phyloP scores from a whole-genome alignment of 1,140 invertebrate genomes.

The Ceratina australensis region DNA sequence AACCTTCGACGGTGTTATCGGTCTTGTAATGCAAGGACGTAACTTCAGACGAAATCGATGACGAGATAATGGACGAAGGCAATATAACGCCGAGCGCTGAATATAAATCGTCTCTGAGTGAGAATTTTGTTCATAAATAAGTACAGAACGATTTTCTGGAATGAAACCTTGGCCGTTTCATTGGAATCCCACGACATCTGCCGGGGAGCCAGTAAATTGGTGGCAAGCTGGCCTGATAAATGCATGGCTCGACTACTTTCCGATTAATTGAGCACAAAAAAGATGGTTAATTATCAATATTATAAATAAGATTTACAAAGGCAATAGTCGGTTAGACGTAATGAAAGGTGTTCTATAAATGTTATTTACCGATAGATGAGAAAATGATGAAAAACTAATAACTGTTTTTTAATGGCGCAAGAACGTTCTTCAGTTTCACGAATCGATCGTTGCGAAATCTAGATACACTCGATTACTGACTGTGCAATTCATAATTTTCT shows the following conservation, averaged over 20 bases:
- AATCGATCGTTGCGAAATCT: conserved; percentile 60
- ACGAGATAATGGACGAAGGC: conserved; percentile 39
- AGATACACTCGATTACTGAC: conserved; percentile 70
- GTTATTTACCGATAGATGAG: neutral
- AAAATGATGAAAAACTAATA: neutral
- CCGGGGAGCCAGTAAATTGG: conserved; percentile 17
- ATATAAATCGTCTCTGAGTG: conserved; percentile 28
- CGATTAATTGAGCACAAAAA: no score
- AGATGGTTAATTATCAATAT: no score
- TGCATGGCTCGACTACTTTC: neutral
- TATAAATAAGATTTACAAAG: no score
- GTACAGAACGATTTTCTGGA: neutral
- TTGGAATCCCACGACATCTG: conserved; percentile 49
- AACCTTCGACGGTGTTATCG: conserved; percentile 5
- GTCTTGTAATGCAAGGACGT: conserved; percentile 40
- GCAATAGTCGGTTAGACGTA: no score
- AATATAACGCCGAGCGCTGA: conserved; percentile 31
- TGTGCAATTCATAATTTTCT: conserved; percentile 71
- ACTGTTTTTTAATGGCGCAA: conserved; percentile 1
- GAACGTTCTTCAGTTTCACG: neutral
- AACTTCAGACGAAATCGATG: conserved; percentile 47
- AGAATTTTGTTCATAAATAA: conserved; percentile 11
- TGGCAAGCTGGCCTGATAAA: conserved; percentile 40
- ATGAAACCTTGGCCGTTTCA: neutral
- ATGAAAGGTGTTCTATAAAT: no score